Evolutionary conservation across 23 tunicate species (phyloP).

Genomic region (Clavelina lepadiformis): DNA sequence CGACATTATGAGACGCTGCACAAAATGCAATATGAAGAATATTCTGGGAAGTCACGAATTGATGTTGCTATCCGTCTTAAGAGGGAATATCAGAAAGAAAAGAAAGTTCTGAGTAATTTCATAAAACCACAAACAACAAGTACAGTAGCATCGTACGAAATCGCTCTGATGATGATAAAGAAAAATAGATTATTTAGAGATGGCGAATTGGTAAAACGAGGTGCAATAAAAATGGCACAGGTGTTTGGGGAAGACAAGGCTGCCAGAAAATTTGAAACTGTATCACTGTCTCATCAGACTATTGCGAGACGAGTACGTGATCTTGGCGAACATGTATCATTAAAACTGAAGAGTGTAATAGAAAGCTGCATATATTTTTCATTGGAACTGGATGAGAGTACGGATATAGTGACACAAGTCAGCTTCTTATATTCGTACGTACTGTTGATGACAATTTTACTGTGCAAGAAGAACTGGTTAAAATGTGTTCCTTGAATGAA

Average conservation of each 20-base stretch:
- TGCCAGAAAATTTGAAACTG: slow-evolving; percentile 44
- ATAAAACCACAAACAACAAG: slow-evolving; percentile 39
- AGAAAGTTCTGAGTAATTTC: slow-evolving; percentile 25
- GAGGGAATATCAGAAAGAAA: slow-evolving; percentile 33
- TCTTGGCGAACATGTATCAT: slow-evolving; percentile 30
- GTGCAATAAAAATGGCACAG: slow-evolving; percentile 50
- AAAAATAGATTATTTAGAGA: slow-evolving; percentile 39
- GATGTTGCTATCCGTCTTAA: slow-evolving; percentile 55
- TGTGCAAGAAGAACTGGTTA: slow-evolving; percentile 46
- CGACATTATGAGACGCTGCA: slow-evolving; percentile 69
- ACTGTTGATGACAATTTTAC: slow-evolving; percentile 35
- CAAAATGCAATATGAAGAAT: slow-evolving; percentile 36
- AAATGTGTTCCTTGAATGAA: slow-evolving; percentile 11
- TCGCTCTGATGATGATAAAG: slow-evolving; percentile 24
- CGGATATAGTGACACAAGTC: slow-evolving; percentile 41
- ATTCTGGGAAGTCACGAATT: slow-evolving; percentile 42
- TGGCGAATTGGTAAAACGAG: slow-evolving; percentile 41
- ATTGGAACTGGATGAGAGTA: slow-evolving; percentile 41
- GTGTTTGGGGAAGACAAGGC: slow-evolving; percentile 51
- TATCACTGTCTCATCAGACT: slow-evolving; percentile 49
- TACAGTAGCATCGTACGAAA: slow-evolving; percentile 40
- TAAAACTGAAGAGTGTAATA: slow-evolving; percentile 34
- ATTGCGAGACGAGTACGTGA: slow-evolving; percentile 34
- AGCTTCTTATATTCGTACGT: slow-evolving; percentile 21
- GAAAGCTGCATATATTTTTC: slow-evolving; percentile 56